These are phyloP conservation scores for Lophochroa leadbeateri DNA, from an alignment of 2,113 vertebrate genomes.

Conservation along the genomic window DNA sequence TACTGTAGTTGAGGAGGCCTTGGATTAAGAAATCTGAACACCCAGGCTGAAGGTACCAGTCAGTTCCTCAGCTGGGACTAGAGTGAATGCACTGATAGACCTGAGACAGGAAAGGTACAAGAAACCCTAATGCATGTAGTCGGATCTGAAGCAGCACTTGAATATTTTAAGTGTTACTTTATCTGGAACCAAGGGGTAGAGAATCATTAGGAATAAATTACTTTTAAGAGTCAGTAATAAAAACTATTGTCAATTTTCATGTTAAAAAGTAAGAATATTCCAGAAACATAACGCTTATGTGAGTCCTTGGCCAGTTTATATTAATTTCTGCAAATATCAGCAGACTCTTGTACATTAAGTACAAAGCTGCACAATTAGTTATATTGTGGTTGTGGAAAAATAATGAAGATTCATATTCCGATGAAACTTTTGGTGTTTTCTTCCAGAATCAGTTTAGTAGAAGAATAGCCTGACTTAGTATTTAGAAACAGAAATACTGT, in stretches of 20 bases:
- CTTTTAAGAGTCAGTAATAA: neutral
- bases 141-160: neutral
- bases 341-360: neutral
- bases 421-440: neutral
- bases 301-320: neutral
- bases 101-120: neutral
- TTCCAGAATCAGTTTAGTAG: neutral
- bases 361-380: neutral
- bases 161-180: neutral
- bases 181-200: neutral
- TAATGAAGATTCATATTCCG: neutral
- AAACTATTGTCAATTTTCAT: neutral
- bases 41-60: neutral
- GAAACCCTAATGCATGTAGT: neutral
- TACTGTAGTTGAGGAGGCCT: neutral
- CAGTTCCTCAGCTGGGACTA: neutral
- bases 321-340: neutral
- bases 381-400: neutral
- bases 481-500: neutral
- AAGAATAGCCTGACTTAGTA: neutral
- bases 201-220: neutral
- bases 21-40: neutral
- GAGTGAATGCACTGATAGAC: neutral
- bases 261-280: neutral
- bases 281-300: neutral